Percentiles rank a stretch among this genome's conserved stretches.
Conservation (phyloP, 2,113 vertebrate genomes). For the Burhinus bistriatus region DNA sequence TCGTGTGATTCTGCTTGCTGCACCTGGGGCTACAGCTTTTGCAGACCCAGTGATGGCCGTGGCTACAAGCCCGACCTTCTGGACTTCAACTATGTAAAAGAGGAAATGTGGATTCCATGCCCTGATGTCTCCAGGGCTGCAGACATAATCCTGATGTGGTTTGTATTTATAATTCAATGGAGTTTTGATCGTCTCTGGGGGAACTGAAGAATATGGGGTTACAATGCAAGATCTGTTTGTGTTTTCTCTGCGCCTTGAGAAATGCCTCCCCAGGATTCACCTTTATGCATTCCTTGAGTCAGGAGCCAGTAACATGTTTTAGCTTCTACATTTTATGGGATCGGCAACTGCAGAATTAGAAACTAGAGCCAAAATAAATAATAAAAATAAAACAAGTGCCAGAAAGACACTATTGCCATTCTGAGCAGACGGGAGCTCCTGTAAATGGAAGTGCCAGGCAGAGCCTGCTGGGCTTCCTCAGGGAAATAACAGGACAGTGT, state of each 20-base stretch:
- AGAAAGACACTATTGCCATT: neutral
- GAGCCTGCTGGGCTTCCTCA: neutral
- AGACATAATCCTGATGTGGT: fast-evolving
- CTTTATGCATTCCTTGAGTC: neutral
- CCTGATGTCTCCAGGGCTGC: neutral
- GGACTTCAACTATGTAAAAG: fast-evolving
- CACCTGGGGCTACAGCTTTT: fast-evolving
- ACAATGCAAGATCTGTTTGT: neutral
- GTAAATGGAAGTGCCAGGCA: neutral
- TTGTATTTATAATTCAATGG: neutral
- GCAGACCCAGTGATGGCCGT: neutral
- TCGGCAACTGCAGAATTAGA: neutral
- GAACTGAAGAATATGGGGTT: neutral
- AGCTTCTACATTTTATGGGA: neutral
- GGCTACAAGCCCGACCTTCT: neutral
- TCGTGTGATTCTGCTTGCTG: fast-evolving
- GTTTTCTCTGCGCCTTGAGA: neutral
- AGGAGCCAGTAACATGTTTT: neutral
- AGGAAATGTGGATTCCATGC: fast-evolving
- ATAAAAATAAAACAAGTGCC: constrained; percentile 15
- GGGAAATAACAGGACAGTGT: constrained; percentile 8
- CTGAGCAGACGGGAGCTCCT: neutral
- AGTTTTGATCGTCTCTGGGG: neutral
- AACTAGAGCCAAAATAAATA: constrained; percentile 21
- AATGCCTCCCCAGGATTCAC: neutral